phyloP scores from a whole-genome alignment of 2,797 vertebrate genomes.

The Synaphobranchus kaupii region DNA sequence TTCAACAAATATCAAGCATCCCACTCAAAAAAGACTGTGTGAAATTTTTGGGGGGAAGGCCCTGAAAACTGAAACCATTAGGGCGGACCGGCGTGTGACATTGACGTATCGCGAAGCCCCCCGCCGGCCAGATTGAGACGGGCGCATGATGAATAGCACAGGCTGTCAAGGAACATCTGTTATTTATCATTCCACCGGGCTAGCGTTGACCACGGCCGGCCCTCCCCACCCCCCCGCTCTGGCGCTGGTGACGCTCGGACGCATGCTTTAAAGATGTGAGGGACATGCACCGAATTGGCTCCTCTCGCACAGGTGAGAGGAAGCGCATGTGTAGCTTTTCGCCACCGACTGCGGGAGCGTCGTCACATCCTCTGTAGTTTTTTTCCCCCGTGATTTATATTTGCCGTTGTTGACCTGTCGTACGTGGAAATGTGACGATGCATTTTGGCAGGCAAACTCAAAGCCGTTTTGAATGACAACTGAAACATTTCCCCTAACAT shows the following conservation, averaged over 20 bases:
- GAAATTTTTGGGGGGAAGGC: not conserved
- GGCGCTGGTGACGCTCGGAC: not conserved
- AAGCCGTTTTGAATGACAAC: not conserved
- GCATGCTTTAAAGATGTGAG: constrained; percentile 2
- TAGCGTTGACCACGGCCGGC: constrained; percentile 42
- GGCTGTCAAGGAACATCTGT: constrained; percentile 70
- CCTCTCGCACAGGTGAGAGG: not conserved
- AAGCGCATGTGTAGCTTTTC: not conserved
- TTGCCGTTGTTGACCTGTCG: constrained; percentile 10
- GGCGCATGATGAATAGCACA: constrained; percentile 76
- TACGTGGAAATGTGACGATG: not conserved
- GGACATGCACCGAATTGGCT: not conserved
- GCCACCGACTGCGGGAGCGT: not conserved
- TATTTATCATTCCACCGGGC: constrained; percentile 70
- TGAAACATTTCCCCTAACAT: not conserved
- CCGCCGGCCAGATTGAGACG: constrained; percentile 67
- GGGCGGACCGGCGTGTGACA: constrained; percentile 62
- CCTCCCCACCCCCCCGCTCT: not conserved
- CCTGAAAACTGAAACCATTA: no score
- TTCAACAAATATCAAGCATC: not conserved
- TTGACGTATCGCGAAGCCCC: constrained; percentile 73
- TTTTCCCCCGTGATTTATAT: not conserved
- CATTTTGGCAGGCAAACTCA: not conserved
- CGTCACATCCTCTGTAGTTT: not conserved
- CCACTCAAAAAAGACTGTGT: not conserved